Percentiles rank a stretch among this genome's conserved stretches.
Conservation (phyloP, 2,113 vertebrate genomes). For the Pogona vitticeps region DNA sequence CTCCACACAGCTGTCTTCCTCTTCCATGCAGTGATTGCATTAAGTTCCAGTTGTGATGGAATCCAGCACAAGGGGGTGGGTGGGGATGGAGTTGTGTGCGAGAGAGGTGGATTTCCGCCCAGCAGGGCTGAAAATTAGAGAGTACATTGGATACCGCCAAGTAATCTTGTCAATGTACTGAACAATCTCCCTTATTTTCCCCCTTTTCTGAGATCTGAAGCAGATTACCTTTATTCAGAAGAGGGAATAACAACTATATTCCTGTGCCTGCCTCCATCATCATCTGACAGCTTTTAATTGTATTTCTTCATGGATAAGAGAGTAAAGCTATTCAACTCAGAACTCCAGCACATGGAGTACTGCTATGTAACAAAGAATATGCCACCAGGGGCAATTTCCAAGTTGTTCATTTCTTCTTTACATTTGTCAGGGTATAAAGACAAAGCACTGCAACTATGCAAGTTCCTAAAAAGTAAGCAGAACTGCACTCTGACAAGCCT, state of each 20-base stretch:
- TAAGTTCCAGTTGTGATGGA: no score
- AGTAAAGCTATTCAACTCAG: neutral
- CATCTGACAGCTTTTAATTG: neutral
- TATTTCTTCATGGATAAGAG: neutral
- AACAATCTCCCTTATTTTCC: no score
- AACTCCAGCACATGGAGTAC: conserved; percentile 1
- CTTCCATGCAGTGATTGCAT: no score
- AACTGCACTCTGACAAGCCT: neutral
- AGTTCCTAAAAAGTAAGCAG: neutral
- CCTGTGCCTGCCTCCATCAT: no score
- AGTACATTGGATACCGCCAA: no score
- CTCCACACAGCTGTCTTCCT: no score
- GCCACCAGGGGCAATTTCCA: neutral
- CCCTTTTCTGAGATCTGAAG: neutral
- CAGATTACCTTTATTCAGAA: neutral
- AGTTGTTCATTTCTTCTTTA: neutral
- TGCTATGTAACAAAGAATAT: neutral
- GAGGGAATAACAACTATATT: neutral
- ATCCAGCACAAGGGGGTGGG: no score
- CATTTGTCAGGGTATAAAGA: fast-evolving
- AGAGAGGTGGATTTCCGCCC: no score
- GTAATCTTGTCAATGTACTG: neutral
- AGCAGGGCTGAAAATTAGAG: no score
- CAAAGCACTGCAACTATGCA: neutral
- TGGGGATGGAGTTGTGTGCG: no score